These are phyloP conservation scores for Disparrhopalites patrizii DNA, from an alignment of 2,888 invertebrate species.

Conservation along the genomic window DNA sequence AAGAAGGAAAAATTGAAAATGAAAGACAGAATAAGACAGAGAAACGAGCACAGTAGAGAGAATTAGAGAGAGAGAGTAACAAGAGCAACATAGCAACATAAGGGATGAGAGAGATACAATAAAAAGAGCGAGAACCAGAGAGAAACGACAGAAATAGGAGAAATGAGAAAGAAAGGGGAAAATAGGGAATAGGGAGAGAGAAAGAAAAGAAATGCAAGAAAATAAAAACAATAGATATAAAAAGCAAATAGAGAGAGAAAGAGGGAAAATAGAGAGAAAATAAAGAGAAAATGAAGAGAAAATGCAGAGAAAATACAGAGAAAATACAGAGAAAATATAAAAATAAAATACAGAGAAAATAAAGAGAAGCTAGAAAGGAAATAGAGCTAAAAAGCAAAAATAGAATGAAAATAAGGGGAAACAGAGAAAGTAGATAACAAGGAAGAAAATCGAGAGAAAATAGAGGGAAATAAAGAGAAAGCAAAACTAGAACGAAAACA, in stretches of 20 bases:
- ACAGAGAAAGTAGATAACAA: background rate
- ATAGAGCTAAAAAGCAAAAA: too few relatives aligned
- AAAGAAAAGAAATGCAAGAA: background rate
- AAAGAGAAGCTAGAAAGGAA: background rate
- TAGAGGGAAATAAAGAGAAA: background rate
- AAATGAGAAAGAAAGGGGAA: background rate
- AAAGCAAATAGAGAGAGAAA: background rate
- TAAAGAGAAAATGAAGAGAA: too few relatives aligned
- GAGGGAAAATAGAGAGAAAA: background rate
- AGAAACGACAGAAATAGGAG: background rate
- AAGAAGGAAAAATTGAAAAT: too few relatives aligned
- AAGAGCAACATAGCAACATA: too few relatives aligned
- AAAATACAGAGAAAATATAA: background rate
- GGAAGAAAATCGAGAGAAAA: too few relatives aligned
- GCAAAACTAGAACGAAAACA: background rate
- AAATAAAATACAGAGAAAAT: conserved; percentile 1
- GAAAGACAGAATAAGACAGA: too few relatives aligned
- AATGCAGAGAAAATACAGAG: too few relatives aligned
- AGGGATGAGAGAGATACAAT: too few relatives aligned
- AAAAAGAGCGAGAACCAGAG: background rate
- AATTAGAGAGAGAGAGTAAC: too few relatives aligned
- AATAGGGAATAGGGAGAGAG: background rate
- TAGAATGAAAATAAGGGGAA: background rate
- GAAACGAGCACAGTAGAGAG: too few relatives aligned
- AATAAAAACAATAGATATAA: background rate